Percentiles rank a stretch among this genome's conserved stretches.
Conservation (phyloP, 2,888 invertebrate genomes). For the Cheilosia scutellata region DNA sequence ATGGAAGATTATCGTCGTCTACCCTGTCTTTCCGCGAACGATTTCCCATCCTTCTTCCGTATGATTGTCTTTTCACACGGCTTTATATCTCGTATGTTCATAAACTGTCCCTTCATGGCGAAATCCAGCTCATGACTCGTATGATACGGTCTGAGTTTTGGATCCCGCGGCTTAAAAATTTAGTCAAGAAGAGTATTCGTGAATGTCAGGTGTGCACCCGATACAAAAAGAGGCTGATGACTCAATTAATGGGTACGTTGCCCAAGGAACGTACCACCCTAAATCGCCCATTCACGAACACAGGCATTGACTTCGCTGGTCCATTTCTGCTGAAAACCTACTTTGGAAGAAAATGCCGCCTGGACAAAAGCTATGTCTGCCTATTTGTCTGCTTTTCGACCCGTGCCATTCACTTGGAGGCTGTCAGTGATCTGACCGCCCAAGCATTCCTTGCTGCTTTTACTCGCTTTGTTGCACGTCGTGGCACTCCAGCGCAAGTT, state of each 20-base stretch:
- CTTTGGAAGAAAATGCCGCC: background rate
- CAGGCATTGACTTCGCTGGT: background rate
- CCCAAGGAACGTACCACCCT: background rate
- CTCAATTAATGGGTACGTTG: background rate
- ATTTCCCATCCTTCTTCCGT: background rate
- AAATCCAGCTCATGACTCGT: background rate
- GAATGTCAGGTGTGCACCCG: background rate
- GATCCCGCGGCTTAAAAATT: background rate
- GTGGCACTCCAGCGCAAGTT: background rate
- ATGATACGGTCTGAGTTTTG: background rate
- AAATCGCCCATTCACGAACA: background rate
- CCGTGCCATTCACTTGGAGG: background rate
- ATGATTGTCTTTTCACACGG: background rate
- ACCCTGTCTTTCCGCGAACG: background rate
- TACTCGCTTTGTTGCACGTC: background rate
- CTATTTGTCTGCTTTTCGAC: background rate
- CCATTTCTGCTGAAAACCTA: background rate
- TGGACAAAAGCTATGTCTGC: background rate
- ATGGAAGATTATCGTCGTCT: background rate
- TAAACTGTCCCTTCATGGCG: background rate
- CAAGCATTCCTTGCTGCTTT: background rate
- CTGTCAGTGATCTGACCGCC: background rate
- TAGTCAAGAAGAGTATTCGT: background rate
- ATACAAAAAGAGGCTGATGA: background rate
- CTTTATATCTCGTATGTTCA: background rate